Evolutionary conservation across 2,888 invertebrate genomes (phyloP).

Genomic region (Scaptomyza parva): DNA sequence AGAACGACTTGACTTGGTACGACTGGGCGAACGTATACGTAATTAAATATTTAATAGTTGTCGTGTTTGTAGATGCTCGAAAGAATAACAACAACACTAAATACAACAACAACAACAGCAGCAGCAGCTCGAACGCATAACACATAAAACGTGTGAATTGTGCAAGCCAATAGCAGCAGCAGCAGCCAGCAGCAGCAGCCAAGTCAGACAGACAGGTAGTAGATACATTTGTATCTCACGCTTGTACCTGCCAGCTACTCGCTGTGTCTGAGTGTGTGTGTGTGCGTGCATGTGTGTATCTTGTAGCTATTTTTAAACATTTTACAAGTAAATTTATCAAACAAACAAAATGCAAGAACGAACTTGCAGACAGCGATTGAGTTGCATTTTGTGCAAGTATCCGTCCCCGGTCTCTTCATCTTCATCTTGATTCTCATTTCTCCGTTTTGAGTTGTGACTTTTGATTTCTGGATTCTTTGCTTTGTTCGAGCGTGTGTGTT

Average conservation of each 20-base stretch:
- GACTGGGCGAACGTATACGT: constrained; percentile 28
- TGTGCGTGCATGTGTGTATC: constrained; percentile 18
- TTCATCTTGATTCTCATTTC: too few relatives aligned
- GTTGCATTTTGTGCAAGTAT: constrained; percentile 42
- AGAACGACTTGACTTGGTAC: neutral
- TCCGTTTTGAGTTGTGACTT: neutral
- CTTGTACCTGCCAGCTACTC: constrained; percentile 46
- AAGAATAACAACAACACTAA: too few relatives aligned
- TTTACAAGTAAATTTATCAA: constrained; percentile 75
- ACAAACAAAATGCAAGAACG: constrained; percentile 66
- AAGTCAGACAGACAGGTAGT: constrained; percentile 47
- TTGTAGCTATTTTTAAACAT: constrained; percentile 66
- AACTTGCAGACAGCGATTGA: constrained; percentile 61
- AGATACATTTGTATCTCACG: constrained; percentile 72
- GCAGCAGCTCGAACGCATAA: constrained; percentile 29
- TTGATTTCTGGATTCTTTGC: neutral
- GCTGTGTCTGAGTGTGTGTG: constrained; percentile 25
- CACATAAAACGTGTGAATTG: constrained; percentile 73
- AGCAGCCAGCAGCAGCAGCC: constrained; percentile 12
- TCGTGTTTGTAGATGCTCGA: constrained; percentile 13
- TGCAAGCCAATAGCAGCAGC: constrained; percentile 39
- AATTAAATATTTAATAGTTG: constrained; percentile 52
- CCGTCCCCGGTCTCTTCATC: constrained; percentile 4
- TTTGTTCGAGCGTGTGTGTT: neutral
- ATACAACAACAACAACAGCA: too few relatives aligned